These are phyloP conservation scores for Cnemophilus loriae DNA, from an alignment of 2,113 vertebrate genomes.

Conservation along the genomic window DNA sequence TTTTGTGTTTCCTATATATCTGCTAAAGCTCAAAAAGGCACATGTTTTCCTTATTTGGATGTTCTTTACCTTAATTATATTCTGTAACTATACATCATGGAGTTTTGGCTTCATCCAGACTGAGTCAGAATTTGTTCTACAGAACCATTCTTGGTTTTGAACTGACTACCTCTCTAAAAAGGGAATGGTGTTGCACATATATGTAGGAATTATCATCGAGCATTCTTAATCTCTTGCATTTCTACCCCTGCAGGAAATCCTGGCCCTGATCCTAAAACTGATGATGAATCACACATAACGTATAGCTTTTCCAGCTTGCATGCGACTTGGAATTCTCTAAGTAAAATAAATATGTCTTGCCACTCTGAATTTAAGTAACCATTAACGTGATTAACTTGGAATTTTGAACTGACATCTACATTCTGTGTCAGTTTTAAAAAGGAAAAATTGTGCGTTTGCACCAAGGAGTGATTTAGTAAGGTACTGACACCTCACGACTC, in stretches of 20 bases:
- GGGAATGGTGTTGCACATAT: background rate
- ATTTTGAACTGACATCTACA: background rate
- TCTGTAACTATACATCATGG: background rate
- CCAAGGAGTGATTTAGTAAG: background rate
- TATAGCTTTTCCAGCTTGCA: background rate
- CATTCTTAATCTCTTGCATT: background rate
- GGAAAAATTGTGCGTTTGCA: background rate
- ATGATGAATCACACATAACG: background rate
- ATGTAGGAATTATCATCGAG: background rate
- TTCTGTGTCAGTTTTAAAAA: background rate
- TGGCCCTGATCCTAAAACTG: background rate
- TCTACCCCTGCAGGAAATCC: background rate
- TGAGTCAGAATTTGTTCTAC: background rate
- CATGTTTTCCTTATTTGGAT: background rate
- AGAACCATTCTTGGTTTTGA: background rate
- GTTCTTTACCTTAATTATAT: background rate
- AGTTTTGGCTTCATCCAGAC: background rate
- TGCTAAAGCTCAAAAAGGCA: background rate
- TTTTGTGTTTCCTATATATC: background rate
- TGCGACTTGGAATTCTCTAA: background rate
- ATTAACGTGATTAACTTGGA: background rate
- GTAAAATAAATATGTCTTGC: background rate
- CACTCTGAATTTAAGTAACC: background rate
- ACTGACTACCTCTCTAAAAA: background rate
- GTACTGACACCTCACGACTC: background rate